Evolutionary conservation across 2,113 vertebrate species (phyloP).

Genomic region (Chlamydotis undulata): DNA sequence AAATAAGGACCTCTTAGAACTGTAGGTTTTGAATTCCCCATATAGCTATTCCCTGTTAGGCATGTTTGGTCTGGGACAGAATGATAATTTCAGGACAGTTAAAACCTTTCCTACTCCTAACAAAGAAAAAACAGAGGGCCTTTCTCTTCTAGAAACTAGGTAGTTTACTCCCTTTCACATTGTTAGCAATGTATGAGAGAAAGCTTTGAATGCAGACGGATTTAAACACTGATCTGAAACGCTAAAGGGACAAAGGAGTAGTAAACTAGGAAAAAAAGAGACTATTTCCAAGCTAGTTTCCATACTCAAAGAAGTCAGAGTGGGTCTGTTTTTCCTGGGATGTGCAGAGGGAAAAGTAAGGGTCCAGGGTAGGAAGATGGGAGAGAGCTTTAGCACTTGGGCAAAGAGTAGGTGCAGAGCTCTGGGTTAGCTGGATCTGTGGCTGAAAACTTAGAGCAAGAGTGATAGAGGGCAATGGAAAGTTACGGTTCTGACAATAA

Average conservation of each 20-base stretch:
- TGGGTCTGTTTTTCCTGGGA: background rate
- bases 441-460: background rate
- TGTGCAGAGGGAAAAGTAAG: background rate
- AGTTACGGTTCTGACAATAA: background rate
- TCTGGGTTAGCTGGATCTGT: background rate
- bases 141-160: background rate
- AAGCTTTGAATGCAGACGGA: background rate
- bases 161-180: background rate
- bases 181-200: background rate
- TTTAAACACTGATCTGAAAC: background rate
- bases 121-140: background rate
- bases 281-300: background rate
- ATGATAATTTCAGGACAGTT: background rate
- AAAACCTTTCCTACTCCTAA: background rate
- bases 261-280: background rate
- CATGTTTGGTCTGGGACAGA: background rate
- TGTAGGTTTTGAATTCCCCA: background rate
- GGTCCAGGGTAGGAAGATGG: background rate
- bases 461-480: fast-evolving
- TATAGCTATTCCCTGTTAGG: background rate
- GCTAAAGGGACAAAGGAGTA: background rate
- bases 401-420: background rate
- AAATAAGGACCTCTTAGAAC: background rate
- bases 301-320: background rate
- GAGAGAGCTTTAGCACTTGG: fast-evolving